Evolutionary conservation across 2,113 vertebrate genomes (phyloP), one percentile per base, ranked within the genome.

Genomic region (Cottus gobio): DNA sequence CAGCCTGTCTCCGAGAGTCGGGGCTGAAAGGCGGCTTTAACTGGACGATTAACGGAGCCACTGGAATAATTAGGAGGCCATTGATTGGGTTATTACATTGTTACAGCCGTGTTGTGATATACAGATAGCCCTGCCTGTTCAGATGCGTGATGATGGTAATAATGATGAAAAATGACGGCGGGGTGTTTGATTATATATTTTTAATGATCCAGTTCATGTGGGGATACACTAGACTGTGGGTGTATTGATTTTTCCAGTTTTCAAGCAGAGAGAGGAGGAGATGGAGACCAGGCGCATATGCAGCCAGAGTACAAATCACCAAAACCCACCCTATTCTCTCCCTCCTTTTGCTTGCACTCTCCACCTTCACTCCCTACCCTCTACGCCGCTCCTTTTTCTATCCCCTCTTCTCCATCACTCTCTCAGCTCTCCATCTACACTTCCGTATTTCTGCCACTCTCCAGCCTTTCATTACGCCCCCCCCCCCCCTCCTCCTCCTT

Each of bases 241-340:
- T 37, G 74, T 92, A 94, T 93, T 91, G 93, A 93, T 93, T 91
- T 90, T 90, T 92, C 66, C 84, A 75, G 85, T 91, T 93, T 91
- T 92, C 84, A 74, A 90, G 87, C 76, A 82, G 90, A 87, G 86
- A 90, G 75, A 71, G 76, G 71, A 83, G 83, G 83, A 90, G 85
- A 89, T 85, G 83, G 85, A 92, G 89, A 88, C 83, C 84, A 90
- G 86, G 85, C 77, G 62, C 52, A 86, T 80, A 92, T 80, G 87
- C 89, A 90, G 88, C 75, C 66, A 30, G 86, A 90, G 90, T 90
- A 89, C 86, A 90, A 93, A 93, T 87, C 80, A 87, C 86, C 76
- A 24, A 85, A 86, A 79, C 31, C 76, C 77, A 68, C 87, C 75
- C 77, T 73, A 11, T 82, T 87, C 86, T 87, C 85, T 85, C 72